Base-by-base conservation (phyloP, 2,797 vertebrate species). In the Ptychobarbus kaznakovi region DNA sequence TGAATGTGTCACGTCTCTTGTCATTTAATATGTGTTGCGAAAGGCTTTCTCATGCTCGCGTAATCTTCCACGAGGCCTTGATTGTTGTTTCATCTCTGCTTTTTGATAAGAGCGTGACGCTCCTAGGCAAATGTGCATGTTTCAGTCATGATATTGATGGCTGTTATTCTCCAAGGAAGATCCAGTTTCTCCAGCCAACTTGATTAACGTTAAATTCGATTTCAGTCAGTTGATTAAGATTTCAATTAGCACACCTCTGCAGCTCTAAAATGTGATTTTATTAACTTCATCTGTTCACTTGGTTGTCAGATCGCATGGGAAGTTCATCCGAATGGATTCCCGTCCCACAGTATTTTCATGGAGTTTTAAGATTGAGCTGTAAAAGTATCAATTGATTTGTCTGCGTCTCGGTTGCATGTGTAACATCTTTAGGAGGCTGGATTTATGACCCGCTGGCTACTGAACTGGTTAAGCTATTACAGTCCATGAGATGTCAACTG, bases 301-400 rank as follows among this genome's bases (percentile, higher is more conserved):
- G 22, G 46, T 25, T 53, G 49, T 35, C 63, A 44, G 40, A 73
- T 18, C 20, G 0, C 51, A 42, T 42, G 76, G 66, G 15, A n/a
- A 82, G 70, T 69, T 32, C 53, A 76, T 66, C 87, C 77, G 90
- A 90, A 88, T 91, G 76, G 77, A 91, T 92, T 93, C 90, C 92
- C 28, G 13, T 70, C 32, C 35, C 61, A 32, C 28, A 66, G 28
- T 15, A 85, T 92, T 94, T 93, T 92, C 92, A 89, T 81, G 91
- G 91, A 84, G 28, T 85, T 95, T 95, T 93, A 95, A 88, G 91
- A 92, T 90, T 74, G 85, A 72, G 83, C 89, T 89, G 89, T 91
- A 90, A 92, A 94, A 92, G 91, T 92, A 93, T 89, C 92, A 93
- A 94, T 94, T 94, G 94, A 95, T 94, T 94, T 92, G 94, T 92